These are phyloP conservation scores for Mythimna impura DNA, from an alignment of 2,888 invertebrate genomes.

Conservation along the genomic window DNA sequence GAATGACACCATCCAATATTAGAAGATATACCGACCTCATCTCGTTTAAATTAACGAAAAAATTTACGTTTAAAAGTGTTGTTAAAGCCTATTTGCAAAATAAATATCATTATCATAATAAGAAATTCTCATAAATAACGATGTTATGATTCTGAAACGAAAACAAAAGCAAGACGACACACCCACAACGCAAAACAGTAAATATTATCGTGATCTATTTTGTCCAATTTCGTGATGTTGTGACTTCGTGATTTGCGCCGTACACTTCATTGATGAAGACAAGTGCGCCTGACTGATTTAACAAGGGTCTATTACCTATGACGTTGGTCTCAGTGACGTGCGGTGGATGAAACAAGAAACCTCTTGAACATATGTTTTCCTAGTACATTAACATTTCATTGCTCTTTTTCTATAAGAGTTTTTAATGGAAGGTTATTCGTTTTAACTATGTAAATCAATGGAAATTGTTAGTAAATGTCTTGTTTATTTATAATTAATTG, in stretches of 20 bases:
- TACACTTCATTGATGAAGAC: constrained; percentile 11
- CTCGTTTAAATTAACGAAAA: too few species aligned
- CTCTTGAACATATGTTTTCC: constrained; percentile 28
- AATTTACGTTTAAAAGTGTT: too few species aligned
- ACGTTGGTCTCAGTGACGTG: constrained; percentile 28
- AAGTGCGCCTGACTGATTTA: constrained; percentile 10
- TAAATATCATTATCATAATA: neutral
- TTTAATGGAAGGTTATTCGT: constrained; percentile 11
- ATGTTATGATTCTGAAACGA: constrained; percentile 23
- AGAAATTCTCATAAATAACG: constrained; percentile 12
- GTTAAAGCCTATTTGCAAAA: too few species aligned
- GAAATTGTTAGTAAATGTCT: constrained; percentile 4
- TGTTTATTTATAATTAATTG: constrained; percentile 17
- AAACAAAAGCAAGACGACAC: constrained; percentile 41
- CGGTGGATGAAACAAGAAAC: constrained; percentile 41
- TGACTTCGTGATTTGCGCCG: constrained; percentile 28
- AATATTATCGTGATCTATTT: constrained; percentile 49
- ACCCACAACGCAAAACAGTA: constrained; percentile 44
- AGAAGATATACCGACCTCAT: too few species aligned
- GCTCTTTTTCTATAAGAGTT: constrained; percentile 24
- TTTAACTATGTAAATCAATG: constrained; percentile 17
- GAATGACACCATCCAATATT: too few species aligned
- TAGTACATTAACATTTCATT: constrained; percentile 33
- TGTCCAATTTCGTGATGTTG: constrained; percentile 26
- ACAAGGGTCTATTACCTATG: constrained; percentile 38